phyloP scores from a whole-genome alignment of 1,140 invertebrate genomes.

The Apocrypta bakeri region DNA sequence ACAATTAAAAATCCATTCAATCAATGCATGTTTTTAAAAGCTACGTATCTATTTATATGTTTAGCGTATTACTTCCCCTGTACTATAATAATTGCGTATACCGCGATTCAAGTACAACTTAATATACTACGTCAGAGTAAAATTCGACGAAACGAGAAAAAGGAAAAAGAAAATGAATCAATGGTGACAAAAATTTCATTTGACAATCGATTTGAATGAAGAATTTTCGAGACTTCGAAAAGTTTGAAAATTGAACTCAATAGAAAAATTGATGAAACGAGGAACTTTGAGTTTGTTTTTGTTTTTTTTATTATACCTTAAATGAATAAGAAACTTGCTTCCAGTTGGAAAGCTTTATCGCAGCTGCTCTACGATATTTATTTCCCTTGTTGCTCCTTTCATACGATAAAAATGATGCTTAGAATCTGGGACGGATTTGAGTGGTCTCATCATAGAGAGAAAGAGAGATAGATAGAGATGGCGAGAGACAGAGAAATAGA shows the following conservation, averaged over 20 bases:
- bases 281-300: slow-evolving; percentile 3
- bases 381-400: background rate
- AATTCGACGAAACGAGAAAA: too few species aligned
- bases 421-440: background rate
- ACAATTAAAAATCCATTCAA: slow-evolving; percentile 1
- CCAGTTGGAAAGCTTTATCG: background rate
- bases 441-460: background rate
- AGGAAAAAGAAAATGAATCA: background rate
- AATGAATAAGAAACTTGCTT: background rate
- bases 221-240: background rate
- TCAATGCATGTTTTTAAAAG: background rate
- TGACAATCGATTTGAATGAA: too few species aligned
- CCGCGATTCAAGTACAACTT: background rate
- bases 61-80: slow-evolving; percentile 51
- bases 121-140: too few species aligned
- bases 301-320: background rate
- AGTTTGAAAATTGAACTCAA: background rate
- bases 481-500: too few species aligned
- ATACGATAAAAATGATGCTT: background rate
- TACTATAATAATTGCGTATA: background rate
- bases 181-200: background rate
- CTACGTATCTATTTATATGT: slow-evolving; percentile 2
- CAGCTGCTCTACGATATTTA: too few species aligned
- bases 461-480: background rate
- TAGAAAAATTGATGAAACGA: slow-evolving; percentile 20